Conservation (phyloP, 2,797 vertebrate species). For the Alosa sapidissima region DNA sequence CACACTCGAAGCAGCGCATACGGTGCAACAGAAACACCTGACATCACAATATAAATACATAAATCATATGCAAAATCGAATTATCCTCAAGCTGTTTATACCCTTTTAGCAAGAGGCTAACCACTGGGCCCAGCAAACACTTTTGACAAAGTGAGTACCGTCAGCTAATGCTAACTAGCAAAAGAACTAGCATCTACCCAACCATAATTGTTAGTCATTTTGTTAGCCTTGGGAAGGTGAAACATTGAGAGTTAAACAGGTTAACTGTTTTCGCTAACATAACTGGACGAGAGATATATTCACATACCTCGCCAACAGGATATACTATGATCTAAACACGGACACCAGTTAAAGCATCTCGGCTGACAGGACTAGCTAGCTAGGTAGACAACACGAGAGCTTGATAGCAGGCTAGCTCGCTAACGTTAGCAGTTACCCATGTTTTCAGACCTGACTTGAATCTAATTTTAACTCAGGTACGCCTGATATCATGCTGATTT, state of each 20-base stretch:
- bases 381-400: conserved; percentile 1
- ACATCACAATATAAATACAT: background rate
- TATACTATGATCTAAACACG: background rate
- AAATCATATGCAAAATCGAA: background rate
- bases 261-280: background rate
- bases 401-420: conserved; percentile 35
- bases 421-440: conserved; percentile 38
- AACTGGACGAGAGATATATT: background rate
- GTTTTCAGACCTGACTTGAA: conserved; percentile 48
- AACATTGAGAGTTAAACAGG: background rate
- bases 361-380: background rate
- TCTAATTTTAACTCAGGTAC: conserved; percentile 71
- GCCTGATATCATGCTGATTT: conserved; percentile 33
- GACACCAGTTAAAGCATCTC: background rate
- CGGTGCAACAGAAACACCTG: background rate
- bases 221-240: background rate
- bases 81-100: background rate
- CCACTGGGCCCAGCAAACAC: background rate
- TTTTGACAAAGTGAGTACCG: background rate
- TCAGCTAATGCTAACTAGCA: conserved; percentile 9
- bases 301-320: background rate
- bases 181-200: background rate
- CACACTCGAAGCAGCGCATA: background rate
- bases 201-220: background rate
- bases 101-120: background rate